Base-by-base conservation (phyloP, 2,113 vertebrate species). In the Podilymbus podiceps region DNA sequence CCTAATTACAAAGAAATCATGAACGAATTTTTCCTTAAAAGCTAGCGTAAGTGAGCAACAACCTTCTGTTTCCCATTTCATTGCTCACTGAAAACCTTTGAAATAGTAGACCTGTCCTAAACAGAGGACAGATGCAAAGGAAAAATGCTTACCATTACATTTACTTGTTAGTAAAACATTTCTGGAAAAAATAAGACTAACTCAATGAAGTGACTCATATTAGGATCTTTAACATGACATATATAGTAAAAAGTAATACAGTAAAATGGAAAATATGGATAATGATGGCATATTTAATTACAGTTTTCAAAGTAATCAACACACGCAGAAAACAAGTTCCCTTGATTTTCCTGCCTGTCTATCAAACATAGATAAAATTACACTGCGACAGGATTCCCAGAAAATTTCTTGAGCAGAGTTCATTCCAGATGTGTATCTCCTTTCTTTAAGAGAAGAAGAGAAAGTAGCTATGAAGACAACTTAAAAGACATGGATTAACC, bases 51-150 rank as follows among this genome's bases (percentile, higher is more conserved):
- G 59, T 72, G 60, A 93, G 53, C 25, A 67, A 76, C 52, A 88
- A 35, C 38, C 52, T 95, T 96, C 95, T 96, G 91, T 89, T 96
- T 94, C n/a, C 60, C 21, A 94, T 90, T 90, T 89, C 58, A 56
- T 14, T 88, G n/a, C 35, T 67, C 25, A 68, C n/a, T 68, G 58
- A 74, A 85, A 93, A 91, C 44, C 68, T 95, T 88, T 95, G 87
- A 96, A 94, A 92, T 30, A 69, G 66, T 79, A 89, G 83, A 88
- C 50, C 62, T 87, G 74, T 80, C 46, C 69, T 93, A 89, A 96
- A 81, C 27, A 85, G 72, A 85, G 73, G 59, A 67, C 63, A 89
- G 66, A 96, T 78, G 80, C 68, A 83, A 44, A 90, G 38, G 24
- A 56, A 95, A 71, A 92, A 81, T 19, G 31, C 33, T 93, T 30